phyloP scores from a whole-genome alignment of 1,140 invertebrate genomes.

The Drosophila nebulosa region DNA sequence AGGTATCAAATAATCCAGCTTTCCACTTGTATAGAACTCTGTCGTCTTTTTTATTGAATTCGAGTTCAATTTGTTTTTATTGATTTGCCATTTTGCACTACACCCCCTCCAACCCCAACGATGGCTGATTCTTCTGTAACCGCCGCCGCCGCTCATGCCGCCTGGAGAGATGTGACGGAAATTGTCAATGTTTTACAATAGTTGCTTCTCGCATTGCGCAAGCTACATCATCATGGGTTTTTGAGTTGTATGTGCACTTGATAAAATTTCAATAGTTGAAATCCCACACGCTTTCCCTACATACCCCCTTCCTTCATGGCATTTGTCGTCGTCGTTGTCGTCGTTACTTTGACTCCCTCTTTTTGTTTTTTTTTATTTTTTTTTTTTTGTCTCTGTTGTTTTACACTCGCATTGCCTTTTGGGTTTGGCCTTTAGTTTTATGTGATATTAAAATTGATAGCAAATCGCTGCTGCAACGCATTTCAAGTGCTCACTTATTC shows the following conservation, averaged over 20 bases:
- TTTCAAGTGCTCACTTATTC: conserved; percentile 52
- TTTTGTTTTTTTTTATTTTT: no score
- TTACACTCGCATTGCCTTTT: conserved; percentile 60
- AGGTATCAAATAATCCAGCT: conserved; percentile 6
- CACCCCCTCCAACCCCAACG: background rate
- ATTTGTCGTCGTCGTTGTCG: background rate
- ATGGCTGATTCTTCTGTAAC: background rate
- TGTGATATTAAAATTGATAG: conserved; percentile 79
- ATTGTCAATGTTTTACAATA: conserved; percentile 80
- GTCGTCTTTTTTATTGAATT: conserved; percentile 74
- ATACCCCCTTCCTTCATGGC: background rate
- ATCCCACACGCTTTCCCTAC: conserved; percentile 1
- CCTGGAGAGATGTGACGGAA: conserved; percentile 76
- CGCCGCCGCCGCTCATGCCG: background rate
- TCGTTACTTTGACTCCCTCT: background rate
- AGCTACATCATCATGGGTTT: conserved; percentile 71
- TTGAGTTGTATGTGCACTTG: conserved; percentile 78
- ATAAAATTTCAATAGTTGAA: conserved; percentile 76
- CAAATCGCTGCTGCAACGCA: conserved; percentile 70
- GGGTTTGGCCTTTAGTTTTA: conserved; percentile 71
- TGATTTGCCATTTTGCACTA: conserved; percentile 79
- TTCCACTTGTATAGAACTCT: conserved; percentile 4
- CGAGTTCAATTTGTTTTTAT: conserved; percentile 80
- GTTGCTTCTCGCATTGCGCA: conserved; percentile 32
- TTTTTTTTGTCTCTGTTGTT: conserved; percentile 41